Percentiles rank a stretch among this genome's conserved stretches.
Evolutionary conservation across 1,140 invertebrate genomes (phyloP).

Genomic region (Halyomorpha halys): DNA sequence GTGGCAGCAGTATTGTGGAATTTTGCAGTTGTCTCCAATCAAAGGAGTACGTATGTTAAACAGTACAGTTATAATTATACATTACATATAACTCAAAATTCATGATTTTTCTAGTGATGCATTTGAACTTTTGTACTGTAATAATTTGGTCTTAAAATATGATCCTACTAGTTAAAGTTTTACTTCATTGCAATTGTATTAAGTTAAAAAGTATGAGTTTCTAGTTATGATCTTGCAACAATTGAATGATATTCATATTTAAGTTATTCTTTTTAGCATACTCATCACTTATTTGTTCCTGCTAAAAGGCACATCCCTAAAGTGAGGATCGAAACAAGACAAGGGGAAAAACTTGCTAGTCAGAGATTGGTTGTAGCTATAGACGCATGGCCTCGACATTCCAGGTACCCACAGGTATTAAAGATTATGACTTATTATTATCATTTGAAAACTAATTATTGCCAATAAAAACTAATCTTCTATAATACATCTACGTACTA

Average conservation of each 20-base stretch:
- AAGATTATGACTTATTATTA: no score
- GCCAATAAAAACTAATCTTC: no score
- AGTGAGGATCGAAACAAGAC: conserved; percentile 83
- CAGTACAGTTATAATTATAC: background rate
- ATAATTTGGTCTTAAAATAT: no score
- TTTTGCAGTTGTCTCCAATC: conserved; percentile 67
- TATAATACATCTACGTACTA: no score
- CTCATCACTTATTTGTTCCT: conserved; percentile 76
- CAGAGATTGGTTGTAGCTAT: conserved; percentile 86
- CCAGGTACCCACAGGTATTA: conserved; percentile 58
- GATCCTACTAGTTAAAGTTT: no score
- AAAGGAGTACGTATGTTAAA: conserved; percentile 45
- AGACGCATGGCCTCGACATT: conserved; percentile 83
- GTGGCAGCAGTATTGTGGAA: conserved; percentile 95
- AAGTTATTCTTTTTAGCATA: conserved; percentile 48
- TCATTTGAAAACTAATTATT: no score
- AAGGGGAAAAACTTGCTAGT: conserved; percentile 65
- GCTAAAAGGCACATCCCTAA: conserved; percentile 83
- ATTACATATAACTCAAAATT: no score
- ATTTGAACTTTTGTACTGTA: no score
- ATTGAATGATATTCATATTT: no score
- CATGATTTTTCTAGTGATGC: background rate
- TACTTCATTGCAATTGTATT: no score
- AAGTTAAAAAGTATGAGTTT: no score
- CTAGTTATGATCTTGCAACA: no score